Base-by-base conservation (phyloP, 2,113 vertebrate genomes). In the Tylochromis polylepis region DNA sequence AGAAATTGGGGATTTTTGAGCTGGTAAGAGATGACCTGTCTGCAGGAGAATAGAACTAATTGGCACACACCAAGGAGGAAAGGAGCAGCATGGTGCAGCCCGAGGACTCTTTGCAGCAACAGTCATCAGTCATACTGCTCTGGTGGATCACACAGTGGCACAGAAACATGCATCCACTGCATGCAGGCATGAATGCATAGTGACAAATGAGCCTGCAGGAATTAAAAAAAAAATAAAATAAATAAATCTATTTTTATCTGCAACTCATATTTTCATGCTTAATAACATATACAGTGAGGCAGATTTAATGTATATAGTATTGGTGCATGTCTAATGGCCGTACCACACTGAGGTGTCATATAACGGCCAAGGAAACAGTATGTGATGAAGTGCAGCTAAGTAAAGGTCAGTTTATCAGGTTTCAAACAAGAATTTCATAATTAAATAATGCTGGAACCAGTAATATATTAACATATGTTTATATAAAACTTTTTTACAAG, bases 41-140 rank as follows among this genome's bases (percentile, higher is more conserved):
- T 87, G 91, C 57, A 90, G 91, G 91, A 89, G 90, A 93, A 87
- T 80, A 81, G 57, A 53, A 91, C 92, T 95, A 95, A 95, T 95
- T 95, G 94, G 93, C 90, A 91, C 88, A 86, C 70, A 91, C 46
- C 82, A 72, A 57, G 83, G 82, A 87, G 91, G 86, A 82, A 87
- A 88, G 88, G 79, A 85, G 86, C 81, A 53, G 83, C 34, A 38
- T 14, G 85, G 85, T 75, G 86, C 85, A 85, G 91, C 90, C 88
- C 2, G 31, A 93, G 92, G 93, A 94, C 91, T 86, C 90, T 5
- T 82, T 49, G 90, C 91, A 90, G 91, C 92, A 87, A 20, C 70
- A 85, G 82, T 93, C 92, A 96, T 95, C 93, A 88, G 89, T 95
- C 94, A 95, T 79, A 29, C 87, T 34, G 81, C 79, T 55, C 70